Base-by-base conservation (phyloP, 2,888 invertebrate genomes). In the Agrochola circellaris region DNA sequence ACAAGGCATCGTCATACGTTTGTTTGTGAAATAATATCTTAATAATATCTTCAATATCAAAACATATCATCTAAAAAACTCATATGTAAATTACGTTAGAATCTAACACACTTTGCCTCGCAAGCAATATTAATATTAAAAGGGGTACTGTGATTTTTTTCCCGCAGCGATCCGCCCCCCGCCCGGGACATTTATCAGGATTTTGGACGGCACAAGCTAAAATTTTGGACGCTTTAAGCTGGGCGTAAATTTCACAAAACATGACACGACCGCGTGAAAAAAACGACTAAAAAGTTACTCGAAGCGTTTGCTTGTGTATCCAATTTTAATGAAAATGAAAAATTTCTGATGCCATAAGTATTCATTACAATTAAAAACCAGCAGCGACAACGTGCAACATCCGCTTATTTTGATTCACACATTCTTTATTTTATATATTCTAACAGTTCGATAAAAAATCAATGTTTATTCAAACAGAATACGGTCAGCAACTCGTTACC, bases 201-300 rank as follows among this genome's bases (percentile, higher is more conserved):
- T 97, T 97, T 96, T 97, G 97, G 97, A 97, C 96, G 97, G 97
- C 96, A 97, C 95, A 97, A 97, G 97, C 97, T 97, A 96, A 97
- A 97, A 95, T 96, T 97, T 97, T 96, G 95, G 96, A 95, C 95
- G 96, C 92, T 95, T 94, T 96, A 96, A 97, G 96, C 96, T 93
- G 94, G 90, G 91, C 95, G 95, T 96, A 97, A 97, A 97, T 96
- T 96, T 95, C 88, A 89, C 93, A 94, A 94, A 96, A 96, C 96
- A 96, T 96, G 96, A 96, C 96, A 94, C 91, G 79, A 87, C 85
- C 88, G 88, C 90, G 91, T 93, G 92, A 94, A 93, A 95, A 93
- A 91, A 72, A 66, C 73, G 82, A 91, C 91, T 90, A 87, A 92
- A 92, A 93, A 92, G 91, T 93, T 91, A 92, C 92, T 92, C 90